These are phyloP conservation scores for Drosophila ambigua DNA, from an alignment of 1,140 invertebrate genomes.

Conservation along the genomic window DNA sequence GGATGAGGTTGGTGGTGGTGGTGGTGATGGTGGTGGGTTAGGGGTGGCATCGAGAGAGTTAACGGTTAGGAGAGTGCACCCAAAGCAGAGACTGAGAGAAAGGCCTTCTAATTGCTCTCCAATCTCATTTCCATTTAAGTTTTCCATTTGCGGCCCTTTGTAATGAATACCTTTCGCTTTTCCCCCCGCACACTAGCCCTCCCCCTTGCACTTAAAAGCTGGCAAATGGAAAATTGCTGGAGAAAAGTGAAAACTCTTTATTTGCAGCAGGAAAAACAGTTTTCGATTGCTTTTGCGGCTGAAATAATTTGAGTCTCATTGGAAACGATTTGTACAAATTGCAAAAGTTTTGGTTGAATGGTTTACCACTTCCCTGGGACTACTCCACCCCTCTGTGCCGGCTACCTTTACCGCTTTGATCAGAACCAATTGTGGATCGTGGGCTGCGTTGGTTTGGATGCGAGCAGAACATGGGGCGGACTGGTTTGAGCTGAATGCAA, in stretches of 20 bases:
- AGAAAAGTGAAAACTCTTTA: slow-evolving; percentile 63
- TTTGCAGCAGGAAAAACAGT: slow-evolving; percentile 30
- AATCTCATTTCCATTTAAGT: slow-evolving; percentile 7
- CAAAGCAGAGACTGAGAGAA: slow-evolving; percentile 33
- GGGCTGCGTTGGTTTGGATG: neutral
- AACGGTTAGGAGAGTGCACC: slow-evolving; percentile 10
- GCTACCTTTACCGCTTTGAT: slow-evolving; percentile 2
- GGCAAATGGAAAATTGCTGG: slow-evolving; percentile 15
- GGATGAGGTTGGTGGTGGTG: slow-evolving; percentile 40
- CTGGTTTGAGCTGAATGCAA: slow-evolving; percentile 22
- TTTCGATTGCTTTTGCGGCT: slow-evolving; percentile 30
- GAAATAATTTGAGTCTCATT: slow-evolving; percentile 13
- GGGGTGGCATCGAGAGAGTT: slow-evolving; percentile 13
- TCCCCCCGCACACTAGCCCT: neutral
- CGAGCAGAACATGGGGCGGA: slow-evolving; percentile 42
- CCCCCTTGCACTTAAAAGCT: neutral
- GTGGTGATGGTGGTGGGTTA: slow-evolving; percentile 7
- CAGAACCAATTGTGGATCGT: slow-evolving; percentile 2
- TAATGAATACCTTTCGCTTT: slow-evolving; percentile 61
- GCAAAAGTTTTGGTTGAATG: neutral
- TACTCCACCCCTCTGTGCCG: neutral
- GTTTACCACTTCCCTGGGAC: neutral
- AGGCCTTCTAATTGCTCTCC: slow-evolving; percentile 58
- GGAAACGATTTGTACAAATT: too few species aligned
- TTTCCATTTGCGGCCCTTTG: slow-evolving; percentile 39